These are phyloP conservation scores for Halictus quadricinctus DNA, from an alignment of 2,888 invertebrate species.

Conservation along the genomic window DNA sequence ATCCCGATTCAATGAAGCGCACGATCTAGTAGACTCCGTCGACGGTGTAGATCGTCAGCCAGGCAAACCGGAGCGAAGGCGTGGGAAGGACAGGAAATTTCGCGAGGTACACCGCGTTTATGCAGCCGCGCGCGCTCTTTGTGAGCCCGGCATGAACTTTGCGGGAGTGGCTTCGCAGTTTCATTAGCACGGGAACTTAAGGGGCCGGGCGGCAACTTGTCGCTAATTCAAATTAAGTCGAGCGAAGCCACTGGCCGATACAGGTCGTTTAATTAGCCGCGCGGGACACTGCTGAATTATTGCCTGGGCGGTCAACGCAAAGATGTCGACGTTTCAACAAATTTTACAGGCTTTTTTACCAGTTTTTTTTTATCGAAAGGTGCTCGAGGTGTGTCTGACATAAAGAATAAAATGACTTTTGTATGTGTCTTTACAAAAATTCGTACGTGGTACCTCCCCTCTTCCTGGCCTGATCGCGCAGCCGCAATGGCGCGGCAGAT, in stretches of 20 bases:
- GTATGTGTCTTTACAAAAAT: background rate
- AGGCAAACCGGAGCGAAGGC: background rate
- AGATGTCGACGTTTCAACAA: too few relatives aligned
- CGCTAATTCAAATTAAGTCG: constrained; percentile 74
- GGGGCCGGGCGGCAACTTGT: constrained; percentile 65
- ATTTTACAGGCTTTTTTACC: background rate
- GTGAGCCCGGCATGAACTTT: constrained; percentile 48
- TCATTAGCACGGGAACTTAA: constrained; percentile 70
- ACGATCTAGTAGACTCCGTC: background rate
- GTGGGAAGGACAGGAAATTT: constrained; percentile 26
- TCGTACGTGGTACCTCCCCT: background rate
- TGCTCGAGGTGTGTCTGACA: too few relatives aligned
- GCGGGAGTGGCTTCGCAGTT: constrained; percentile 66
- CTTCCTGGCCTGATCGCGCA: background rate
- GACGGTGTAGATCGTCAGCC: constrained; percentile 24
- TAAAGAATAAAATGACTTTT: background rate
- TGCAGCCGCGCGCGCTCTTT: constrained; percentile 27
- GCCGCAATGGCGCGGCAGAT: constrained; percentile 11
- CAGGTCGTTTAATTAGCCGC: constrained; percentile 63
- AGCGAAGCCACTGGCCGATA: constrained; percentile 73
- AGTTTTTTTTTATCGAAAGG: background rate
- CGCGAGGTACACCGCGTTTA: constrained; percentile 33
- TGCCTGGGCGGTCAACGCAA: background rate
- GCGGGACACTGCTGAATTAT: constrained; percentile 40
- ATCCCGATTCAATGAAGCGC: background rate